phyloP scores from a whole-genome alignment of 2,888 invertebrate genomes.

The Cheilosia soror region DNA sequence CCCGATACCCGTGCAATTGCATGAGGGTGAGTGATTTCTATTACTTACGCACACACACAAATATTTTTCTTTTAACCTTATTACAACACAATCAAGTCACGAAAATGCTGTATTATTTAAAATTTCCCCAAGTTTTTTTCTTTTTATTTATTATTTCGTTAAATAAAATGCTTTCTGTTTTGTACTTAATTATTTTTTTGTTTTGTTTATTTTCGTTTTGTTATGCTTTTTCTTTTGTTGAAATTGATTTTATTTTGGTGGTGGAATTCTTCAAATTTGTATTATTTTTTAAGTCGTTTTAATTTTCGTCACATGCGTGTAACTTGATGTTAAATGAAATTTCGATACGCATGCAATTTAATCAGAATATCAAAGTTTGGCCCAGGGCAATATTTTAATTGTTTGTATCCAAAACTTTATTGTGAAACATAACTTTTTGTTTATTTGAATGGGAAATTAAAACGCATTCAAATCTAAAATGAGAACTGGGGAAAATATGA shows the following conservation, averaged over 20 bases:
- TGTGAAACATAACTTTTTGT: no score
- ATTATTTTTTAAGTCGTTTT: not conserved
- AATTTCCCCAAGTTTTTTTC: constrained; percentile 17
- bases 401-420: no score
- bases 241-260: constrained; percentile 15
- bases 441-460: no score
- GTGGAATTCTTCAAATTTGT: constrained; percentile 1
- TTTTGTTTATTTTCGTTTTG: constrained; percentile 29
- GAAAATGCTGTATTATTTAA: constrained; percentile 55
- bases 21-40: constrained; percentile 71
- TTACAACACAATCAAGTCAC: constrained; percentile 64
- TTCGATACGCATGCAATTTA: not conserved
- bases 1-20: constrained; percentile 68
- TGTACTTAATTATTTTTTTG: constrained; percentile 25
- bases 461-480: no score
- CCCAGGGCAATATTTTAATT: not conserved
- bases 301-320: not conserved
- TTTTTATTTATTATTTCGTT: constrained; percentile 61
- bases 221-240: constrained; percentile 9
- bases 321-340: not conserved
- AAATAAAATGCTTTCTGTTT: constrained; percentile 43
- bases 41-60: constrained; percentile 43
- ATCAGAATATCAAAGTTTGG: not conserved
- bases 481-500: no score
- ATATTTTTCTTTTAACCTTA: constrained; percentile 14